These are phyloP conservation scores for Chascanopsetta lugubris DNA, from an alignment of 2,113 vertebrate species.

Conservation along the genomic window DNA sequence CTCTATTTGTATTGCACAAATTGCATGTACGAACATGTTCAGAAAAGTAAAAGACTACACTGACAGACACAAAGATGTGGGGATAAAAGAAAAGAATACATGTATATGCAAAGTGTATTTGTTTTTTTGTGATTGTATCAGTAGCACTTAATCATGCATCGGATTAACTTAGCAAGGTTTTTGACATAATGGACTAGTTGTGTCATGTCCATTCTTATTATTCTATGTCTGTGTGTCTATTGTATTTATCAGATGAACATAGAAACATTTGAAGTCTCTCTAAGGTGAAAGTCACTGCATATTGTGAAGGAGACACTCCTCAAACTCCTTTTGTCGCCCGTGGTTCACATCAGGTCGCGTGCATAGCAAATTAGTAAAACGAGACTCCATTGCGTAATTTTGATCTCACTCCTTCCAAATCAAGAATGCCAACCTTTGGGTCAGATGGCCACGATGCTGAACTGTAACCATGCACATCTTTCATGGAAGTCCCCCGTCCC, in stretches of 20 bases:
- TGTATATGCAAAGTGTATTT: too few species aligned
- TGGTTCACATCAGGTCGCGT: neutral
- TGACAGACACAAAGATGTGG: too few species aligned
- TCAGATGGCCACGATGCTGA: constrained; percentile 14
- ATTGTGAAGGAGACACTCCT: neutral
- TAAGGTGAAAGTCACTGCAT: neutral
- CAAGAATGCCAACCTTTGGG: constrained; percentile 10
- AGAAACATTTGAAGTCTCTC: neutral
- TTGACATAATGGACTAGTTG: neutral
- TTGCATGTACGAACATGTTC: too few species aligned
- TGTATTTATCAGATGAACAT: neutral
- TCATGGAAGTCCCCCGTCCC: constrained; percentile 48
- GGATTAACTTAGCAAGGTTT: neutral
- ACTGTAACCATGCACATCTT: constrained; percentile 12
- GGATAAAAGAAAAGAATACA: too few species aligned
- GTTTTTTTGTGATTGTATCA: too few species aligned
- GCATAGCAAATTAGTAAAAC: neutral
- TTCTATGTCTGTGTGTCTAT: too few species aligned
- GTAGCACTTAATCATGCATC: too few species aligned
- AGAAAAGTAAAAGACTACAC: too few species aligned
- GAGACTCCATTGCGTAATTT: neutral
- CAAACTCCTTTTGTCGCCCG: neutral
- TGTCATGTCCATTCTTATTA: too few species aligned
- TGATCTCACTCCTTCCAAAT: constrained; percentile 20
- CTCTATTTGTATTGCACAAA: too few species aligned